phyloP scores from a whole-genome alignment of 2,113 vertebrate genomes.

The Sardina pilchardus region DNA sequence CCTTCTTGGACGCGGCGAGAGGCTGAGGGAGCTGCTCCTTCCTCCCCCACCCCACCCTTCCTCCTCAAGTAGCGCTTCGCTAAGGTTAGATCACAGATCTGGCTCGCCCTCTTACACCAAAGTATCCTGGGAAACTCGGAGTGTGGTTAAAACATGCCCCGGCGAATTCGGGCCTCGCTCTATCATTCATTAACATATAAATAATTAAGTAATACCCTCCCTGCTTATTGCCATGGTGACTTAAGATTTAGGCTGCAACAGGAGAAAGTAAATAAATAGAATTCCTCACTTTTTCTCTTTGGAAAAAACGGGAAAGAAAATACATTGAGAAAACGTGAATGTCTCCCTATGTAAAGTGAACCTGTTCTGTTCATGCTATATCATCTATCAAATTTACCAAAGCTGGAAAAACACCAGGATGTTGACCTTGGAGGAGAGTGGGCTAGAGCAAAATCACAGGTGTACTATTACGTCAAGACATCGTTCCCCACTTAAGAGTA shows the following conservation, averaged over 20 bases:
- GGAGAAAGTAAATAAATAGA: conserved; percentile 49
- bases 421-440: conserved; percentile 54
- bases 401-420: conserved; percentile 57
- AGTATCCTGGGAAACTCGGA: conserved; percentile 44
- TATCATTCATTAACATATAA: conserved; percentile 47
- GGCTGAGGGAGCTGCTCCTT: not conserved
- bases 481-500: conserved; percentile 22
- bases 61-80: conserved; percentile 10
- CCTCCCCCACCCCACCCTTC: not conserved
- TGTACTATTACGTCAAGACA: conserved; percentile 56
- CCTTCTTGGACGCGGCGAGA: conserved; percentile 9
- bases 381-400: conserved; percentile 53
- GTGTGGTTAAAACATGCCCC: conserved; percentile 37
- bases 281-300: conserved; percentile 24
- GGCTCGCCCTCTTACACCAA: conserved; percentile 29
- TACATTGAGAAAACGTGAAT: conserved; percentile 23
- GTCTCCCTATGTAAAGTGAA: conserved; percentile 42
- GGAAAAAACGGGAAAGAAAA: conserved; percentile 32
- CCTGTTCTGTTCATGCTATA: conserved; percentile 38
- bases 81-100: conserved; percentile 47
- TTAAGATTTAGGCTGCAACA: conserved; percentile 33
- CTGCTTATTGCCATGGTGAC: conserved; percentile 34
- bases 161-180: conserved; percentile 32
- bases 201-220: conserved; percentile 48
- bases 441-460: conserved; percentile 47